phyloP scores from a whole-genome alignment of 2,888 invertebrate species.

The Hydrotaea cyrtoneurina region DNA sequence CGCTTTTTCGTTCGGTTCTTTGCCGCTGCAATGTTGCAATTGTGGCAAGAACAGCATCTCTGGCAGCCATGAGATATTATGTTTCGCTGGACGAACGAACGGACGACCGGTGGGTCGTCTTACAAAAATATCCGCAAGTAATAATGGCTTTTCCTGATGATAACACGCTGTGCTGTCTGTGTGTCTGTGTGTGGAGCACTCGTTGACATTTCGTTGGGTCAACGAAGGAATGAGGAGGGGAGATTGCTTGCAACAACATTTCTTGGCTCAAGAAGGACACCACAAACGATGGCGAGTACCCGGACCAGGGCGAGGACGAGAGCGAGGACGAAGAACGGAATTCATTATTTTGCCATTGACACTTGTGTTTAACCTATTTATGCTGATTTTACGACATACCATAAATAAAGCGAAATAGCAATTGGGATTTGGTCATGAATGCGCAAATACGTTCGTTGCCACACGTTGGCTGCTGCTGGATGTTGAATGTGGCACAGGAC shows the following conservation, averaged over 20 bases:
- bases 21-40: slow-evolving; percentile 52
- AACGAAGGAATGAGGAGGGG: background rate
- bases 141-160: slow-evolving; percentile 43
- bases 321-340: slow-evolving; percentile 64
- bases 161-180: slow-evolving; percentile 20
- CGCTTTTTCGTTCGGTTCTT: slow-evolving; percentile 10
- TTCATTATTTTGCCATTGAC: slow-evolving; percentile 78
- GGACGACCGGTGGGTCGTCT: slow-evolving; percentile 4
- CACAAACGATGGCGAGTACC: slow-evolving; percentile 8
- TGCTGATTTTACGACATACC: slow-evolving; percentile 78
- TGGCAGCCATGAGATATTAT: slow-evolving; percentile 63
- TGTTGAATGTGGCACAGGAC: slow-evolving; percentile 6
- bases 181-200: slow-evolving; percentile 1
- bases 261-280: slow-evolving; percentile 22
- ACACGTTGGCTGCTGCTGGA: background rate
- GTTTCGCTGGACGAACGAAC: slow-evolving; percentile 5
- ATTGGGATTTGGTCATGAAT: slow-evolving; percentile 63
- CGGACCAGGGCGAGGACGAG: background rate
- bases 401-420: slow-evolving; percentile 75
- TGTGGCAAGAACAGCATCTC: slow-evolving; percentile 70
- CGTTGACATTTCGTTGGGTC: background rate
- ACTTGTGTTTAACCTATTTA: slow-evolving; percentile 79
- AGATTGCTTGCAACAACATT: slow-evolving; percentile 35
- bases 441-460: slow-evolving; percentile 49
- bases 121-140: slow-evolving; percentile 49